Percentiles rank a stretch among this genome's conserved stretches.
Conservation (phyloP, 2,113 vertebrate species). For the Lamprotornis superbus region DNA sequence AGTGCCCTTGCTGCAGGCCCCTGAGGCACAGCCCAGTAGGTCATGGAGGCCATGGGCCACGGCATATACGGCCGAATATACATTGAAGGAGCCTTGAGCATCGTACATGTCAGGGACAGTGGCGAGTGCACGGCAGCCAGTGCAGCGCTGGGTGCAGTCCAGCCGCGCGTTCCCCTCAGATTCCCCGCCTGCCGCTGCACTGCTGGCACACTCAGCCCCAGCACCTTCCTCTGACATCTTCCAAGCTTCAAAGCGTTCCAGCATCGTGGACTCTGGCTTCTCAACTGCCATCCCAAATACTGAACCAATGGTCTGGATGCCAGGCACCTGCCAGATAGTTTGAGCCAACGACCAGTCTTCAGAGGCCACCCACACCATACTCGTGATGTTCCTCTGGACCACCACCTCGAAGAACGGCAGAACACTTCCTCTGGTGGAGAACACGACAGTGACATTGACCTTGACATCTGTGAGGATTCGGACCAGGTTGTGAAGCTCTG, state of each 20-base stretch:
- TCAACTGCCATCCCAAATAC: conserved; percentile 78
- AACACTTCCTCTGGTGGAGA: background rate
- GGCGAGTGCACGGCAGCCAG: background rate
- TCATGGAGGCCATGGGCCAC: conserved; percentile 80
- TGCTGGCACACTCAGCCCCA: fast-evolving
- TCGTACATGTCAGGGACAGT: background rate
- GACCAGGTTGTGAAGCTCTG: conserved; percentile 37
- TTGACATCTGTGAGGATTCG: background rate
- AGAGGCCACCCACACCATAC: conserved; percentile 83
- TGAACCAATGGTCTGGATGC: conserved; percentile 69
- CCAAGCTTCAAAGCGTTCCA: conserved; percentile 69
- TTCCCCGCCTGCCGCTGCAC: fast-evolving
- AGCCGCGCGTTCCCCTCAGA: fast-evolving
- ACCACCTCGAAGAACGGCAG: conserved; percentile 68
- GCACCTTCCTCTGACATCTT: fast-evolving
- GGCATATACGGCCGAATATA: conserved; percentile 76
- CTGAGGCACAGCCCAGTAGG: conserved; percentile 70
- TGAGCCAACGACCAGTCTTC: conserved; percentile 78
- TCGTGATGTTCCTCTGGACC: conserved; percentile 68
- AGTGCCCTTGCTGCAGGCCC: conserved; percentile 57
- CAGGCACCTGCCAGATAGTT: conserved; percentile 38
- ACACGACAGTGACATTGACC: conserved; percentile 64
- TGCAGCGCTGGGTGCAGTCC: conserved; percentile 71
- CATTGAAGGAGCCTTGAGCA: conserved; percentile 61
- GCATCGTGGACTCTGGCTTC: background rate